Percentiles rank a stretch among this genome's conserved stretches.
Conservation (phyloP, 2,797 vertebrate genomes). For the Limosa lapponica region DNA sequence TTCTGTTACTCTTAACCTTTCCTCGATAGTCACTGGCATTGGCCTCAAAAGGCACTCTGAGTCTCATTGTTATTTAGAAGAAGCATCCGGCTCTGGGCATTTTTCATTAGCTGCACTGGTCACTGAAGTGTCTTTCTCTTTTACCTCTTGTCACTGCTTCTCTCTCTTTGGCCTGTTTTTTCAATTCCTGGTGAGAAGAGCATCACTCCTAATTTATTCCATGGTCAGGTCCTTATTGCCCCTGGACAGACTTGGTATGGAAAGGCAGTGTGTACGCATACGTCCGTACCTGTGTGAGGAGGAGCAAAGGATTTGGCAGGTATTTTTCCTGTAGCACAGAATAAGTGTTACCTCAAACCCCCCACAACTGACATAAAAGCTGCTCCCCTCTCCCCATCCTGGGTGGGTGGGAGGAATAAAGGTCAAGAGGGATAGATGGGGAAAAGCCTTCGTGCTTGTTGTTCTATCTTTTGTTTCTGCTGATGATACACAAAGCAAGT, state of each 20-base stretch:
- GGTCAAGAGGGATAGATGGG: not conserved
- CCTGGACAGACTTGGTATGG: not conserved
- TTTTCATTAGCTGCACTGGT: not conserved
- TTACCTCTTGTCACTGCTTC: not conserved
- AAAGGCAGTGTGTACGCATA: not conserved
- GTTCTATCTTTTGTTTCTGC: slow-evolving; percentile 73
- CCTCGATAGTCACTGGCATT: not conserved
- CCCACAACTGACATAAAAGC: slow-evolving; percentile 12
- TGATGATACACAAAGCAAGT: slow-evolving; percentile 75
- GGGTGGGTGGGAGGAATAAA: not conserved
- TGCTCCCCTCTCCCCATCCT: slow-evolving; percentile 6
- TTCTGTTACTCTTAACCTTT: not conserved
- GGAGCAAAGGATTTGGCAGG: not conserved
- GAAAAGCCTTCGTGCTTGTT: slow-evolving; percentile 52
- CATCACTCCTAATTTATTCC: not conserved
- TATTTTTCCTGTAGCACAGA: slow-evolving; percentile 6
- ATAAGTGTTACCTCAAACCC: slow-evolving; percentile 25
- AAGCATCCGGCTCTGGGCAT: not conserved
- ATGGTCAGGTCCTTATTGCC: not conserved
- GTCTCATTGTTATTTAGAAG: not conserved
- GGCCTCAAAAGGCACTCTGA: not conserved
- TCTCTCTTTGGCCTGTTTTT: not conserved
- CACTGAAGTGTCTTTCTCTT: not conserved
- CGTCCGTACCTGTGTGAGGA: not conserved
- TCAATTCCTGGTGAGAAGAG: not conserved